Conservation (phyloP, 2,113 vertebrate species). For the Cettia cetti region DNA sequence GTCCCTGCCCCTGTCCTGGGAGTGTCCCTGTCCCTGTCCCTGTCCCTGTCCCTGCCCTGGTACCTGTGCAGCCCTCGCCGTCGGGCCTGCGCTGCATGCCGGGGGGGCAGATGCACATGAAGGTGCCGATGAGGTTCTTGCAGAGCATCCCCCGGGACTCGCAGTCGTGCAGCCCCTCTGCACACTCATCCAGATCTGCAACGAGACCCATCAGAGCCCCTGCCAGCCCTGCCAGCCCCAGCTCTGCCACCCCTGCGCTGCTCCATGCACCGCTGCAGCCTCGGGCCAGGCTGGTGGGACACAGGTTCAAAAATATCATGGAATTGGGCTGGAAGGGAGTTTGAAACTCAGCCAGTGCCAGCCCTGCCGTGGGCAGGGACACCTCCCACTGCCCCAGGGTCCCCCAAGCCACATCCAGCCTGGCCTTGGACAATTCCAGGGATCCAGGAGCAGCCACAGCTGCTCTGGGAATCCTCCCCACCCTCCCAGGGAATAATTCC, state of each 20-base stretch:
- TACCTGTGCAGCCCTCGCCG: conserved; percentile 91
- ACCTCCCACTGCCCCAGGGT: rapidly evolving
- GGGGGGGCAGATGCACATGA: conserved; percentile 86
- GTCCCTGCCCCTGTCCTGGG: too few species aligned
- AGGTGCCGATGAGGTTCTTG: conserved; percentile 93
- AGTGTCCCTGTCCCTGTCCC: too few species aligned
- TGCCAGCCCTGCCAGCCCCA: neutral
- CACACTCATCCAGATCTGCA: conserved; percentile 90
- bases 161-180: conserved; percentile 84
- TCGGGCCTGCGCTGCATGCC: conserved; percentile 85
- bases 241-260: neutral
- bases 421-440: neutral
- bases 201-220: neutral
- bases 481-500: neutral
- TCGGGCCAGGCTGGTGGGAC: neutral
- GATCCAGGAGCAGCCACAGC: neutral
- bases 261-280: rapidly evolving
- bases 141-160: conserved; percentile 88
- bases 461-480: neutral
- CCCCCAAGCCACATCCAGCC: neutral
- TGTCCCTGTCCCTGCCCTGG: too few species aligned
- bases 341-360: neutral
- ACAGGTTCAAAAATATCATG: rapidly evolving
- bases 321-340: neutral
- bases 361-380: neutral